Evolutionary conservation across 2,113 vertebrate genomes (phyloP), one percentile per base, ranked within the genome.

Genomic region (Oreochromis spilurus): DNA sequence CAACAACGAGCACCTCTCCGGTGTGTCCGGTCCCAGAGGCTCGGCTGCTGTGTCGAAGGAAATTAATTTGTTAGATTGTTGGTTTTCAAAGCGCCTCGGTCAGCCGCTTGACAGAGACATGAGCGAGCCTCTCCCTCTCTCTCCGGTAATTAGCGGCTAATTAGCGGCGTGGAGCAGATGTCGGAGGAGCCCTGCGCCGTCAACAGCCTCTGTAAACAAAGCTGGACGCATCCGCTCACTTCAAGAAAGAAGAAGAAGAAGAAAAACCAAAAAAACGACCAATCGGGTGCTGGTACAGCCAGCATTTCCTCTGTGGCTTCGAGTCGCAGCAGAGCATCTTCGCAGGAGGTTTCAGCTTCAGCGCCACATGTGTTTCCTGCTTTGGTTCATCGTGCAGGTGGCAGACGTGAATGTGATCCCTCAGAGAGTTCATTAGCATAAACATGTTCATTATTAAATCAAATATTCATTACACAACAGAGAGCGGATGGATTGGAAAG

Each of bases 181-280:
- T 98, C 97, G 96, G 95, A 95, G 93, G 96, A 97, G 96, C 97
- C 97, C 97, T 94, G 96, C 95, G 96, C 97, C 96, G 96, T 97
- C 95, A 96, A 97, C 97, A 97, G 97, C 97, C 97, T 97, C 97
- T 96, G 97, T 98, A 98, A 98, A 98, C 98, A 99, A 98, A 98
- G 97, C 97, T 98, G 97, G 96, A 97, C 93, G 70, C 88, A 82
- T 88, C 87, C 85, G 84, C 84, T 83, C 79, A 17, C 89, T 67
- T 78, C 83, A 40, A 83, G 50, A 43, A 53, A 78, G 50, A 84
- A 81, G 70, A 53, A 43, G 29, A n/a, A 45, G 57, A 78, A 72
- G 62, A 34, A 19, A 57, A 34, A 86, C 48, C 9, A 34, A 24
- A 29, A 78, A 72, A 50, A 31, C 2, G 6, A 72, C 78, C 85